Evolutionary conservation across 2,888 invertebrate genomes (phyloP), one percentile per base, ranked within the genome.

Genomic region (Cerastoderma edule): DNA sequence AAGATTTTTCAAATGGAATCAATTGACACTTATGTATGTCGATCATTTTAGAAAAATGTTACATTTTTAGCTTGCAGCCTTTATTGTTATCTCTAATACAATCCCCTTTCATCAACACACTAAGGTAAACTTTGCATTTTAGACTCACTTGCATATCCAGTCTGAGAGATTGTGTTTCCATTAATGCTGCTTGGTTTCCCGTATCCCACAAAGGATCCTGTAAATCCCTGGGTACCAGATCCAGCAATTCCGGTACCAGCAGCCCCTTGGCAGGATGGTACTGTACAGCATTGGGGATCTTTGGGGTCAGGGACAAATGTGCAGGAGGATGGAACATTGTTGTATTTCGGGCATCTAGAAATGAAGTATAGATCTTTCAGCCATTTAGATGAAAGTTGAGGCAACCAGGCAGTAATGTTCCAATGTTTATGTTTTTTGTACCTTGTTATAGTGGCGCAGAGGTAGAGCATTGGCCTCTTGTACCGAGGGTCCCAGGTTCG

Each of bases 281-380:
- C 85, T 60, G 86, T 80, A 67, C 89, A 89, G 74, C 89, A 89
- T 27, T 73, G 72, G n/a, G 87, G 86, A 66, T 89, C 89, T 60
- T 85, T 87, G 19, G 87, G 86, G 74, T 89, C 88, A 30, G 85
- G 77, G 16, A 87, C 85, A 60, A 84, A 80, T 2, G 75, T 73
- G 53, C 89, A 89, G 10, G 85, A 82, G 27, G 85, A 73, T 10
- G 89, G 89, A 16, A 89, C 84, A 67, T 85, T 87, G 63, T 83
- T 79, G 77, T 83, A 89, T 53, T 82, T 76, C 0, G 84, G 79
- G 74, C 89, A 89, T 68, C 89, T 88, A 76, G 4, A 44, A 24
- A 28, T 13, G 30, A 28, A 2, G 13, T 24, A n/a, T 2, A 5
- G n/a, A 46, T 46, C 46, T 46, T 16, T n/a, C n/a, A 46, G 1